These are phyloP conservation scores for Carcharodon carcharias DNA, from an alignment of 2,797 vertebrate genomes.

Conservation along the genomic window DNA sequence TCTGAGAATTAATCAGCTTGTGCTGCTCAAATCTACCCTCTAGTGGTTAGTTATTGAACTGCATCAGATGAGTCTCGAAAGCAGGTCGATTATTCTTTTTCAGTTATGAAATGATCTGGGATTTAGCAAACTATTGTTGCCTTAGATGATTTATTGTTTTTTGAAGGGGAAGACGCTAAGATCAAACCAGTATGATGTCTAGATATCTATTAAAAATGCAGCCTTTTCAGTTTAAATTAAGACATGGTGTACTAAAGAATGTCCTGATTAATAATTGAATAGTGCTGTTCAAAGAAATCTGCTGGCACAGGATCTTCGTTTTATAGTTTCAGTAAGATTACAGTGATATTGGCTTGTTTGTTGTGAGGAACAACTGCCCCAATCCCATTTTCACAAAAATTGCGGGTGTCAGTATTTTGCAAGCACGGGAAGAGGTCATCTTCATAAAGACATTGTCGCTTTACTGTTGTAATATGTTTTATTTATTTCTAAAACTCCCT, in stretches of 20 bases:
- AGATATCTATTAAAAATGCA: background rate
- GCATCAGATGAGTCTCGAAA: background rate
- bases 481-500: background rate
- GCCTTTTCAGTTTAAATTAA: background rate
- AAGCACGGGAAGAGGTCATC: too few relatives aligned
- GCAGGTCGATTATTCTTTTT: background rate
- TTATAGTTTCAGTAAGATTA: background rate
- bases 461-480: background rate
- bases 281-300: background rate
- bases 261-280: background rate
- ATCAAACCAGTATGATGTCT: background rate
- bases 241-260: background rate
- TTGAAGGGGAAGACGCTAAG: background rate
- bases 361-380: background rate
- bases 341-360: background rate
- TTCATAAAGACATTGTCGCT: background rate
- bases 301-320: background rate
- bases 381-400: background rate
- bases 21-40: background rate
- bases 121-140: background rate
- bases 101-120: background rate
- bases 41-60: background rate
- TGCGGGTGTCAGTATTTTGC: constrained; percentile 1
- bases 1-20: background rate
- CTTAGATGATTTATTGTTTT: too few relatives aligned